Conservation (phyloP, 2,797 vertebrate genomes). For the Lagothrix lagotricha region DNA sequence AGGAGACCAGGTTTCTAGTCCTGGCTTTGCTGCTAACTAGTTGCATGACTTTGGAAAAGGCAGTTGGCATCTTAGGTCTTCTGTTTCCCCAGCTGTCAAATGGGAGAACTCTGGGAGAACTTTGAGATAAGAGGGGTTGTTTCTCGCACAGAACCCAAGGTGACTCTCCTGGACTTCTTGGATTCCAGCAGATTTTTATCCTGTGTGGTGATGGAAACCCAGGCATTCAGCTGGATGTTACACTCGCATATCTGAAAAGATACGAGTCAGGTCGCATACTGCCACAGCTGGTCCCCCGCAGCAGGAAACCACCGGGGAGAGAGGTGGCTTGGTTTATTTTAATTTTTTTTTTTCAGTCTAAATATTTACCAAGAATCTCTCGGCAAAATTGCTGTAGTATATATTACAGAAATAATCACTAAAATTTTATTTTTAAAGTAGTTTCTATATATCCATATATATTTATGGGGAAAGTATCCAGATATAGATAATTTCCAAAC, state of each 20-base stretch:
- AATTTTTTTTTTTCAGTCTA: not conserved
- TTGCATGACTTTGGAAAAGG: not conserved
- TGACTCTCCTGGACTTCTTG: not conserved
- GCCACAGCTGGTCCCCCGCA: not conserved
- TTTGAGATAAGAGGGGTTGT: not conserved
- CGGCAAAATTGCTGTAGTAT: not conserved
- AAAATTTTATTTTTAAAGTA: constrained; percentile 8
- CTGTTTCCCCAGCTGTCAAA: not conserved
- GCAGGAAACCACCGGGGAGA: not conserved
- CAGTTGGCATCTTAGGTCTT: not conserved
- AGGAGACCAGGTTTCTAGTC: not conserved
- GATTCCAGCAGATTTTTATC: not conserved
- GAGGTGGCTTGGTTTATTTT: not conserved
- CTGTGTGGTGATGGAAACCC: not conserved
- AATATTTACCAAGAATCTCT: not conserved
- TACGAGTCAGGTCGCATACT: not conserved
- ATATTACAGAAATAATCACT: not conserved
- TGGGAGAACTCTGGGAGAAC: not conserved
- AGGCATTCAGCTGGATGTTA: not conserved
- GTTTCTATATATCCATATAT: not conserved
- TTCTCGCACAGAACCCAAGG: not conserved
- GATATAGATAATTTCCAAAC: constrained; percentile 1
- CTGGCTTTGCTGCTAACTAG: not conserved
- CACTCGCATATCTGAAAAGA: not conserved
- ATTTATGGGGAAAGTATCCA: not conserved